Evolutionary conservation across 2,113 vertebrate genomes (phyloP).

Genomic region (Notothenia rossii): DNA sequence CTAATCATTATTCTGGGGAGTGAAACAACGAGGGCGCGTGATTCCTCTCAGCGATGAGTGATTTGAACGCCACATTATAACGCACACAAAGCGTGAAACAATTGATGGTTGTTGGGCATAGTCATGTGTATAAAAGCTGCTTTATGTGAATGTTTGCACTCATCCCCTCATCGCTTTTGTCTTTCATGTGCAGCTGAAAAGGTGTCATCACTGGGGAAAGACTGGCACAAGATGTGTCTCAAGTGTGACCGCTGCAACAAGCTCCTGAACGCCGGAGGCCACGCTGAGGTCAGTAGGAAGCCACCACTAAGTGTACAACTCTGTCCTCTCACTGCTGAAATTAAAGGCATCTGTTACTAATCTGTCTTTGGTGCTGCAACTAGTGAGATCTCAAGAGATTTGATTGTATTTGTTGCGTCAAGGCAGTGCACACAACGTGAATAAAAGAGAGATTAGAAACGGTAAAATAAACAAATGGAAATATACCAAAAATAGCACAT

Average conservation of each 20-base stretch:
- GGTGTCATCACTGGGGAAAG: conserved; percentile 95
- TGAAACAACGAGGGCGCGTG: conserved; percentile 50
- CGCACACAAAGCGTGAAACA: conserved; percentile 20
- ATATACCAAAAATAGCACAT: too few species aligned
- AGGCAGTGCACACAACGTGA: too few species aligned
- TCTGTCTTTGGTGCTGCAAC: neutral
- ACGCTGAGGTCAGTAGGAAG: conserved; percentile 89
- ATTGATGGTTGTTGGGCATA: conserved; percentile 16
- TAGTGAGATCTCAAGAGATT: too few species aligned
- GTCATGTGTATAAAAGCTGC: conserved; percentile 38
- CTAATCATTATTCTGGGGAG: conserved; percentile 44
- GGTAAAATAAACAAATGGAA: too few species aligned
- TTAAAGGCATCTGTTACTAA: neutral
- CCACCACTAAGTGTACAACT: neutral
- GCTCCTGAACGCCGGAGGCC: conserved; percentile 91
- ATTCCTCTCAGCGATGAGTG: conserved; percentile 6
- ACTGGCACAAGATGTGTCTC: conserved; percentile 95
- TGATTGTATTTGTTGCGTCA: too few species aligned
- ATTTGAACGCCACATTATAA: conserved; percentile 22
- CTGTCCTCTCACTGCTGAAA: neutral
- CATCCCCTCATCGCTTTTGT: conserved; percentile 39
- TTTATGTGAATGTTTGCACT: conserved; percentile 39
- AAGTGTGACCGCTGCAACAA: conserved; percentile 97
- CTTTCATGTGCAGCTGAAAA: conserved; percentile 89
- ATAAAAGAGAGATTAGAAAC: too few species aligned